phyloP scores from a whole-genome alignment of 2,797 vertebrate species.

The Mallotus villosus region DNA sequence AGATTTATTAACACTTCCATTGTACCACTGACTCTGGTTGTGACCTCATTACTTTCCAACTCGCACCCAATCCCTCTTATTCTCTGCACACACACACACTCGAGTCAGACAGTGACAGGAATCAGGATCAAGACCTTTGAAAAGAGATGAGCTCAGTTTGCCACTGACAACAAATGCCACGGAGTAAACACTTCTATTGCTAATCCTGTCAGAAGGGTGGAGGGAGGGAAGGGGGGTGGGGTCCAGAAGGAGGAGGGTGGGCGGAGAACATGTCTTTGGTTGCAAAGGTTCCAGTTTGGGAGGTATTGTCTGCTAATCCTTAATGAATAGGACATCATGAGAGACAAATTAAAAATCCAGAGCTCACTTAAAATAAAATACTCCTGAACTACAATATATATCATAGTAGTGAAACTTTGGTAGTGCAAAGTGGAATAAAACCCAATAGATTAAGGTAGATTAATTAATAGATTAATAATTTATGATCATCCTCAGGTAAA shows the following conservation, averaged over 20 bases:
- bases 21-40: background rate
- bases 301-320: slow-evolving; percentile 42
- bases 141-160: slow-evolving; percentile 43
- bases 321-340: slow-evolving; percentile 48
- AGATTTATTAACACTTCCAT: background rate
- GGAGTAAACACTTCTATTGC: slow-evolving; percentile 52
- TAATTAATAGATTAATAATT: too few relatives aligned
- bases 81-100: background rate
- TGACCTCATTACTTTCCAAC: background rate
- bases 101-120: background rate
- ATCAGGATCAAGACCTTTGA: slow-evolving; percentile 53
- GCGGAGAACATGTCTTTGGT: slow-evolving; percentile 19
- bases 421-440: too few relatives aligned
- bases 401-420: too few relatives aligned
- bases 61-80: too few relatives aligned
- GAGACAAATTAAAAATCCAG: slow-evolving; percentile 38
- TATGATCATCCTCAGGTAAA: too few relatives aligned
- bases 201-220: slow-evolving; percentile 52
- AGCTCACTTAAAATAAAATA: too few relatives aligned
- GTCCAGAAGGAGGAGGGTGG: slow-evolving; percentile 9
- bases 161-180: slow-evolving; percentile 52
- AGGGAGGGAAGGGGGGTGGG: slow-evolving; percentile 29
- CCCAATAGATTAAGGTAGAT: too few relatives aligned
- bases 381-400: too few relatives aligned
- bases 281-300: slow-evolving; percentile 30